These are phyloP conservation scores for Eupeodes latifasciatus DNA, from an alignment of 2,888 invertebrate genomes.

Conservation along the genomic window DNA sequence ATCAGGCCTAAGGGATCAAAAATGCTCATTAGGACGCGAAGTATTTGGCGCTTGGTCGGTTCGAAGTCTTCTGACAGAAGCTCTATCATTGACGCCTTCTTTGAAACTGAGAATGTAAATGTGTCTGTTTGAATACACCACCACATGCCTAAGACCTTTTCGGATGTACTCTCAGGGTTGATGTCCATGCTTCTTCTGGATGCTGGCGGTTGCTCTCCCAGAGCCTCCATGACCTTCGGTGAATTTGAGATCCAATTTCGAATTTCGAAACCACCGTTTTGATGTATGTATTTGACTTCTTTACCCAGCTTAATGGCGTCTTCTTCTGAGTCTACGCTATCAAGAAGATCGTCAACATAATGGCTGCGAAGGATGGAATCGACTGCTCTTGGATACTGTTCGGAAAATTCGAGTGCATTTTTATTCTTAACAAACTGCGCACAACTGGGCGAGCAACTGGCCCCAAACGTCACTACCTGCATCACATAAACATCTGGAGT, in stretches of 20 bases:
- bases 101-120: constrained; percentile 45
- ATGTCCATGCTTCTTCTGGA: background rate
- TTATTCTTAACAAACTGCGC: constrained; percentile 41
- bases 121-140: constrained; percentile 47
- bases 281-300: constrained; percentile 42
- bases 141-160: constrained; percentile 61
- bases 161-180: constrained; percentile 26
- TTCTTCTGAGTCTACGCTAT: background rate
- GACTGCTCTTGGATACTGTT: constrained; percentile 20
- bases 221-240: too few relatives aligned
- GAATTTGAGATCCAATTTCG: constrained; percentile 71
- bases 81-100: background rate
- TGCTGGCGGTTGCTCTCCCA: too few relatives aligned
- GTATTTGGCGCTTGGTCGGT: too few relatives aligned
- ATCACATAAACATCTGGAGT: constrained; percentile 61
- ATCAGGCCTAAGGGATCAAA: background rate
- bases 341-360: background rate
- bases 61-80: constrained; percentile 16
- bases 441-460: constrained; percentile 10
- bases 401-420: constrained; percentile 42
- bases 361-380: constrained; percentile 48
- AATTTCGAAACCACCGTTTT: constrained; percentile 54
- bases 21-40: too few relatives aligned
- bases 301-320: background rate
- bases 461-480: constrained; percentile 24